phyloP scores from a whole-genome alignment of 1,140 invertebrate species.

The Drosophila auraria region DNA sequence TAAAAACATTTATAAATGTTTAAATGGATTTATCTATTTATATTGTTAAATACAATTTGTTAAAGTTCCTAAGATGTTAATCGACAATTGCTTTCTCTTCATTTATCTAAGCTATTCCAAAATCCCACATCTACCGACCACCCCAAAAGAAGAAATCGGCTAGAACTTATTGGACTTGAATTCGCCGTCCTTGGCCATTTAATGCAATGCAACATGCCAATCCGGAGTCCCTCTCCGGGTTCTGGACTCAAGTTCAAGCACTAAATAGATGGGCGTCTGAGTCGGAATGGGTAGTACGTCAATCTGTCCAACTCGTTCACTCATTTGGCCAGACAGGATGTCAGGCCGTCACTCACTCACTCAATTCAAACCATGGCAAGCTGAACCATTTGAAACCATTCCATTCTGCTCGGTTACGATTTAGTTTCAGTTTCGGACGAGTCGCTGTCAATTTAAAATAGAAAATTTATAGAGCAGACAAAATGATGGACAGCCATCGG shows the following conservation, averaged over 20 bases:
- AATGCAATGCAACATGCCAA: conserved; percentile 70
- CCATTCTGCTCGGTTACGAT: conserved; percentile 68
- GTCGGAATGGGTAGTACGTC: conserved; percentile 47
- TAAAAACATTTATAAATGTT: too few relatives aligned
- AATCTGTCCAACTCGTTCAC: conserved; percentile 60
- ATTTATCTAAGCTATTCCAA: conserved; percentile 15
- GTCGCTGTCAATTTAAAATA: conserved; percentile 84
- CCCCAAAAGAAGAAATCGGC: conserved; percentile 14
- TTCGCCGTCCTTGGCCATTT: conserved; percentile 47
- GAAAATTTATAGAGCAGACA: conserved; percentile 84
- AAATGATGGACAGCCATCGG: conserved; percentile 83
- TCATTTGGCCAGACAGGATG: conserved; percentile 66
- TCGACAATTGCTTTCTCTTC: conserved; percentile 1
- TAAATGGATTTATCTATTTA: too few relatives aligned
- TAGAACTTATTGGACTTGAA: conserved; percentile 42
- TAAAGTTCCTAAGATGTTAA: conserved; percentile 11
- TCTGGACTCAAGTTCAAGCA: conserved; percentile 73
- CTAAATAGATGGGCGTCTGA: conserved; percentile 51
- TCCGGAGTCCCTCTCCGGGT: conserved; percentile 42
- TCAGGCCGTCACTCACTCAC: conserved; percentile 59
- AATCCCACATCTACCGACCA: not conserved
- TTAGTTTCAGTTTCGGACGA: conserved; percentile 82
- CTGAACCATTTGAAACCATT: conserved; percentile 39
- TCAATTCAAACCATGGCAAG: conserved; percentile 50
- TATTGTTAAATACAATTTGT: too few relatives aligned